These are phyloP conservation scores for Cybosia mesomella DNA, from an alignment of 2,888 invertebrate species.

Conservation along the genomic window DNA sequence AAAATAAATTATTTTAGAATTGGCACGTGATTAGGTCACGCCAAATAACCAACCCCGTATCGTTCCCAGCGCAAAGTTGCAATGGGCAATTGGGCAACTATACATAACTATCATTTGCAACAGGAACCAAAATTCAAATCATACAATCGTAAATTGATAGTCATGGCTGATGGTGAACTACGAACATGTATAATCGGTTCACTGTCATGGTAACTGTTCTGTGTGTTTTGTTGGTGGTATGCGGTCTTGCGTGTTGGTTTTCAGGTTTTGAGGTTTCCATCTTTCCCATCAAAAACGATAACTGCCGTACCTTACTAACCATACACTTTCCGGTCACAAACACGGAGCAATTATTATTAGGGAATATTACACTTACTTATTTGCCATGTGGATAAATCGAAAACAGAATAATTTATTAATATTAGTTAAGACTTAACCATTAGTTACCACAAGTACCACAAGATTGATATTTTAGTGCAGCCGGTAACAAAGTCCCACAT, in stretches of 20 bases:
- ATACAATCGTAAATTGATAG: background rate
- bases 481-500: no score
- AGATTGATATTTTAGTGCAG: background rate
- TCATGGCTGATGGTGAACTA: background rate
- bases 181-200: background rate
- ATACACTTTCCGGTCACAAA: conserved; percentile 13
- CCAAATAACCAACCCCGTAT: no score
- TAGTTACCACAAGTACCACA: background rate
- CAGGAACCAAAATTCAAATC: no score
- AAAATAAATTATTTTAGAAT: no score
- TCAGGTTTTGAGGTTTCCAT: conserved; percentile 8
- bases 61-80: no score
- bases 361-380: background rate
- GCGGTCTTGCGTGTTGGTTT: conserved; percentile 6
- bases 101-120: no score
- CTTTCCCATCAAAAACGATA: conserved; percentile 8
- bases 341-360: background rate
- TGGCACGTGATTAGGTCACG: no score
- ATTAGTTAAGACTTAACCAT: background rate
- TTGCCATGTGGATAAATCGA: background rate
- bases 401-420: background rate
- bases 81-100: no score
- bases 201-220: background rate
- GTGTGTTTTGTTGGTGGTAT: background rate
- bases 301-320: conserved; percentile 16